Evolutionary conservation across 2,113 vertebrate genomes (phyloP).

Genomic region (Stegostoma tigrinum): DNA sequence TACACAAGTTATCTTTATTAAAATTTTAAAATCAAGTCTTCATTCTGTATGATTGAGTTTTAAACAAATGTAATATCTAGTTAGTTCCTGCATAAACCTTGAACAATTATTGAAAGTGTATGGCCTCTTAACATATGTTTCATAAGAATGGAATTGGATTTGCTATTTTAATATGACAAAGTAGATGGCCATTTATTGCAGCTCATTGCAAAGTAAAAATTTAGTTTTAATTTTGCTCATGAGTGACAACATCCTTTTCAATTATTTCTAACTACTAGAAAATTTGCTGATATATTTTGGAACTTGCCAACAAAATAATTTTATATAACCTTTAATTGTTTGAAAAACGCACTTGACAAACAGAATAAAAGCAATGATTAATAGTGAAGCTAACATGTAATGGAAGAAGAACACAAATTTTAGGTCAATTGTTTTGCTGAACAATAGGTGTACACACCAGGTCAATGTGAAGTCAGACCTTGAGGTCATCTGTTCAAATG

Average conservation of each 20-base stretch:
- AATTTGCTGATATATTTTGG: neutral
- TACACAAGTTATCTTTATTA: constrained; percentile 99
- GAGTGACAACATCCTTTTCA: constrained; percentile 30
- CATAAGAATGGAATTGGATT: constrained; percentile 98
- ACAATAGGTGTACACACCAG: neutral
- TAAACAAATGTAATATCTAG: constrained; percentile 99
- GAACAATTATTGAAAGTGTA: constrained; percentile 95
- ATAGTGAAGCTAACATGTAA: neutral
- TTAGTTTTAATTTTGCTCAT: constrained; percentile 28
- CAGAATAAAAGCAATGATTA: constrained; percentile 8
- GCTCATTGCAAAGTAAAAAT: constrained; percentile 15
- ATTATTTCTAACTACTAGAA: neutral
- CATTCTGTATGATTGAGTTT: constrained; percentile 99
- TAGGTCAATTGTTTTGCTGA: constrained; percentile 17
- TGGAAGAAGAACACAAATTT: constrained; percentile 21
- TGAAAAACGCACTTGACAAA: neutral
- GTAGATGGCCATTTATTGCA: constrained; percentile 14
- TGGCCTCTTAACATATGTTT: constrained; percentile 86
- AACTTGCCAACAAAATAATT: constrained; percentile 8
- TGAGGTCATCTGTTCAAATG: constrained; percentile 30
- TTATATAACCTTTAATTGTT: neutral
- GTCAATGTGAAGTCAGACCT: constrained; percentile 24
- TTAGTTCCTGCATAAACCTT: constrained; percentile 69
- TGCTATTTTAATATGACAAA: constrained; percentile 89
- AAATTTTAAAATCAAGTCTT: constrained; percentile 99